phyloP scores from a whole-genome alignment of 1,140 invertebrate genomes.

The Planococcus citri region DNA sequence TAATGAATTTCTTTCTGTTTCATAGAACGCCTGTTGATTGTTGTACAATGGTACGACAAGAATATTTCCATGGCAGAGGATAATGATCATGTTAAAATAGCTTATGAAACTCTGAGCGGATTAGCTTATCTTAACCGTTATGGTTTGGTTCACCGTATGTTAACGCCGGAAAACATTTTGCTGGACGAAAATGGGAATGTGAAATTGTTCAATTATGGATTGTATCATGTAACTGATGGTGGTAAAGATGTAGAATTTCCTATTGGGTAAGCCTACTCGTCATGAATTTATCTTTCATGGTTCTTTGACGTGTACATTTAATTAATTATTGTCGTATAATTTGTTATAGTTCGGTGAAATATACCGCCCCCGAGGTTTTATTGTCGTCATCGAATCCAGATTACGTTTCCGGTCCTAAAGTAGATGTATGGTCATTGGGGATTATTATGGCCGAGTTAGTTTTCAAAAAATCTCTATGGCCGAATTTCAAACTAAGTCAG shows the following conservation, averaged over 20 bases:
- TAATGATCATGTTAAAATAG: not conserved
- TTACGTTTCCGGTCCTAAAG: conserved; percentile 44
- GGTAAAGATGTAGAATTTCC: conserved; percentile 82
- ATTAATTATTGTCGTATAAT: conserved; percentile 24
- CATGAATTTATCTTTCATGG: not conserved
- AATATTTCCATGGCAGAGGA: not conserved
- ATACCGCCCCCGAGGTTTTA: conserved; percentile 76
- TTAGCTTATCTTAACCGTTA: conserved; percentile 59
- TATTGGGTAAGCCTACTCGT: conserved; percentile 62
- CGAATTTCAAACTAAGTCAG: conserved; percentile 54
- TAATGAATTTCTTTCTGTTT: not conserved
- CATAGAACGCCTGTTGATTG: not conserved
- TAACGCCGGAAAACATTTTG: conserved; percentile 73
- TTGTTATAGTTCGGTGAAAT: conserved; percentile 51
- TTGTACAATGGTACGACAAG: not conserved
- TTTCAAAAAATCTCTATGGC: conserved; percentile 50
- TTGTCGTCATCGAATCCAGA: conserved; percentile 32
- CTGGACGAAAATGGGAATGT: conserved; percentile 55
- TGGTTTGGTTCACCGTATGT: conserved; percentile 62
- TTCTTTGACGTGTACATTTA: conserved; percentile 9
- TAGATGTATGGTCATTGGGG: conserved; percentile 84
- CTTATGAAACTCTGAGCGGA: conserved; percentile 53
- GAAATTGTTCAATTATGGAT: conserved; percentile 83
- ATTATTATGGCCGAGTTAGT: conserved; percentile 70
- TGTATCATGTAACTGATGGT: conserved; percentile 79